Conservation (phyloP, 1,140 invertebrate genomes). For the Hyposmocoma kahamanoa region DNA sequence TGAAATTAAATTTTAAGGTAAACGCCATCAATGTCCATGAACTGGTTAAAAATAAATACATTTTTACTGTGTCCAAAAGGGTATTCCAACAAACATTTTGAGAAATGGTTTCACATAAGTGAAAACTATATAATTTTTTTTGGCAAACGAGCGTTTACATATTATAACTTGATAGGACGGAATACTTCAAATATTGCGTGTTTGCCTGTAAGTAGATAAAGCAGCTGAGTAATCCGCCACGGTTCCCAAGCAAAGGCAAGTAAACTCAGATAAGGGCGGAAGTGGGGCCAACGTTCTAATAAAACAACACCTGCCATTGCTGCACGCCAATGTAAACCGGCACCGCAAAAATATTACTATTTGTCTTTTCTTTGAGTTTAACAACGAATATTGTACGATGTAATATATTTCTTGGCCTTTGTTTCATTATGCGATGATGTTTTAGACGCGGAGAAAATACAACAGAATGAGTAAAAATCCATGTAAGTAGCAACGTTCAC, state of each 20-base stretch:
- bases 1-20: no score
- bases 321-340: not conserved
- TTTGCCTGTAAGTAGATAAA: conserved; percentile 10
- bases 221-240: conserved; percentile 37
- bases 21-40: no score
- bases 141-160: no score
- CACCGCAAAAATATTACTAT: not conserved
- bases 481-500: no score
- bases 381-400: not conserved
- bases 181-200: not conserved
- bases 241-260: conserved; percentile 52
- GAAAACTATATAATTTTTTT: no score
- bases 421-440: not conserved
- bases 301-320: conserved; percentile 40
- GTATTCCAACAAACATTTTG: no score
- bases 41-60: no score
- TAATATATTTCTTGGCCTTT: not conserved
- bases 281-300: conserved; percentile 52
- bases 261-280: conserved; percentile 60
- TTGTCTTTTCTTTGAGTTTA: not conserved
- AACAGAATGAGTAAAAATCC: no score
- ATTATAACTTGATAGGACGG: no score
- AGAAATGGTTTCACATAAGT: no score
- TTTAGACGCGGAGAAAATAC: not conserved
- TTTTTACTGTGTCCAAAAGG: no score